A percentile compares a stretch with the other conserved stretches of the same genome.
These are phyloP conservation scores for Telmatherina bonti DNA, from an alignment of 2,797 vertebrate genomes.

Conservation along the genomic window DNA sequence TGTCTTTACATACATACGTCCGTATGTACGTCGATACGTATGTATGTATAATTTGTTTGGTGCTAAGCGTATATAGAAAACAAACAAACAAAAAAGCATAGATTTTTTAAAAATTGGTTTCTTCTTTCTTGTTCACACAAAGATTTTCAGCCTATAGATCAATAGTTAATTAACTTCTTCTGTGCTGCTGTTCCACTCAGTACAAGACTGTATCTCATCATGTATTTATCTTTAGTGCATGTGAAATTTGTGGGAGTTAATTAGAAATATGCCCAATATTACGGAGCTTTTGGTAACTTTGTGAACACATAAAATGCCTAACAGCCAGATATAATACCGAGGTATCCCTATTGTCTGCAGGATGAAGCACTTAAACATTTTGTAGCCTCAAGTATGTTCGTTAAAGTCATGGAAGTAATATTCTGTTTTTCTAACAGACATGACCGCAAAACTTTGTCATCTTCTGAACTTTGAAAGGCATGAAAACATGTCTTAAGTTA, in stretches of 20 bases:
- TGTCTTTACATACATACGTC: too few species aligned
- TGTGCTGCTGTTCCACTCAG: background rate
- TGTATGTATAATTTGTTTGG: too few species aligned
- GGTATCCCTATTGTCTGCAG: too few species aligned
- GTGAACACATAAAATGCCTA: background rate
- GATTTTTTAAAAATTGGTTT: background rate
- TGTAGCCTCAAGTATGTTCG: background rate
- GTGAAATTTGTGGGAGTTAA: background rate
- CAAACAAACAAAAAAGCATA: background rate
- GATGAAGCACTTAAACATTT: background rate
- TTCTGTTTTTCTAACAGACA: background rate
- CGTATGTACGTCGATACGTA: too few species aligned
- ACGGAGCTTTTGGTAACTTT: background rate
- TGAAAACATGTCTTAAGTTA: conserved; percentile 28
- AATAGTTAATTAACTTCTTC: background rate
- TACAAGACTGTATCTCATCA: background rate
- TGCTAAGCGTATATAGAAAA: too few species aligned
- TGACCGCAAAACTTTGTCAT: background rate
- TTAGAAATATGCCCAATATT: background rate
- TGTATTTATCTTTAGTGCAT: background rate
- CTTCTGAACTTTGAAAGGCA: conserved; percentile 15
- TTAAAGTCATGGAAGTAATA: background rate
- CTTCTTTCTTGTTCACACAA: background rate
- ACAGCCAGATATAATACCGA: background rate
- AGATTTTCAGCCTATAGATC: background rate